These are phyloP conservation scores for Sciurus vulgaris DNA, from an alignment of 2,797 vertebrate species.

Conservation along the genomic window DNA sequence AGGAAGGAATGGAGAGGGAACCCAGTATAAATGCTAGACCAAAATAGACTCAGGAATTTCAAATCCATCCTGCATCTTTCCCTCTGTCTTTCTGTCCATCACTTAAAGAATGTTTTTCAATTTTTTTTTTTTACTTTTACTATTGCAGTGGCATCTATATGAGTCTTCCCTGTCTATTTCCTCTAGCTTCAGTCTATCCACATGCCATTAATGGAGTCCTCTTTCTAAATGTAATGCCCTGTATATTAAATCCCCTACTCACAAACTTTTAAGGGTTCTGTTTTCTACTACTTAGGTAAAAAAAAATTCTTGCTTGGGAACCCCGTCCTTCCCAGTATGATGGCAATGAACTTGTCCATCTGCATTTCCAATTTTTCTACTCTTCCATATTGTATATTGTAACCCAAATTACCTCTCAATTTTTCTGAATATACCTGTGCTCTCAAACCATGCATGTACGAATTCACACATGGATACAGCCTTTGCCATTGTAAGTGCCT, in stretches of 20 bases:
- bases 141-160: not conserved
- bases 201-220: not conserved
- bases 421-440: not conserved
- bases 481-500: not conserved
- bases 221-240: not conserved
- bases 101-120: not conserved
- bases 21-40: not conserved
- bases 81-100: not conserved
- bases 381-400: not conserved
- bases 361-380: not conserved
- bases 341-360: not conserved
- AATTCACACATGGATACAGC: not conserved
- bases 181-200: not conserved
- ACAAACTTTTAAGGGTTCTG: not conserved
- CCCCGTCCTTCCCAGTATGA: not conserved
- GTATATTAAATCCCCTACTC: not conserved
- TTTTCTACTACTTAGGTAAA: slow-evolving; percentile 9
- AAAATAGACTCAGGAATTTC: not conserved
- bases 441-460: not conserved
- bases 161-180: not conserved
- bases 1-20: not conserved
- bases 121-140: not conserved
- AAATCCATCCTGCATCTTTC: not conserved
- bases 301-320: not conserved
- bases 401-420: not conserved